Evolutionary conservation across 1,140 invertebrate genomes (phyloP).

Genomic region (Trissolcus basalis): DNA sequence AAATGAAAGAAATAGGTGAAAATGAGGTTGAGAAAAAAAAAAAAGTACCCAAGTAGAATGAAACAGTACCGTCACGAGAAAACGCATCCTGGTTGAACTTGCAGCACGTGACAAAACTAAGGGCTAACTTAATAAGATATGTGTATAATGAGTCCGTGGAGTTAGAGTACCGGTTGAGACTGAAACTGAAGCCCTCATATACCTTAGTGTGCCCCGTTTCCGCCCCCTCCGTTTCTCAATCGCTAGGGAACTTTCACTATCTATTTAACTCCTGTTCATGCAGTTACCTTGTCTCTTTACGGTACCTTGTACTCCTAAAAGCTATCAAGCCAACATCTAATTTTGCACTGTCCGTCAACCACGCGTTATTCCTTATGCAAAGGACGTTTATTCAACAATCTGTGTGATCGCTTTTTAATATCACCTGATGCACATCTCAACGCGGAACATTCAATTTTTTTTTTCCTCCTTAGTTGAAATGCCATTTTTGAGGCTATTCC

Average conservation of each 20-base stretch:
- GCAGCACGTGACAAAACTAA: constrained; percentile 29
- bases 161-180: constrained; percentile 72
- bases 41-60: background rate
- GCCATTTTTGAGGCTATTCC: too few relatives aligned
- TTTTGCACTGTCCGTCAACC: constrained; percentile 31
- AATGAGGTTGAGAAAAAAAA: background rate
- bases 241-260: constrained; percentile 74
- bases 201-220: constrained; percentile 70
- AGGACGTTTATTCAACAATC: constrained; percentile 29
- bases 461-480: background rate
- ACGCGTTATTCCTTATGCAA: constrained; percentile 25
- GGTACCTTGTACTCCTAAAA: constrained; percentile 68
- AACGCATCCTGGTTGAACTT: constrained; percentile 62
- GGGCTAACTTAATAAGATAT: constrained; percentile 57
- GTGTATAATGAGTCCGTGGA: constrained; percentile 71
- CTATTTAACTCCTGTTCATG: constrained; percentile 67
- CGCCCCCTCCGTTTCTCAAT: constrained; percentile 54
- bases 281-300: constrained; percentile 68
- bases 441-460: background rate
- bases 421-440: background rate
- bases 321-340: constrained; percentile 45
- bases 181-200: constrained; percentile 75
- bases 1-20: too few relatives aligned
- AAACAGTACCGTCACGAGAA: constrained; percentile 68
- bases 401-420: too few relatives aligned